Evolutionary conservation across 2,797 vertebrate species (phyloP).

Genomic region (Oreochromis mossambicus): DNA sequence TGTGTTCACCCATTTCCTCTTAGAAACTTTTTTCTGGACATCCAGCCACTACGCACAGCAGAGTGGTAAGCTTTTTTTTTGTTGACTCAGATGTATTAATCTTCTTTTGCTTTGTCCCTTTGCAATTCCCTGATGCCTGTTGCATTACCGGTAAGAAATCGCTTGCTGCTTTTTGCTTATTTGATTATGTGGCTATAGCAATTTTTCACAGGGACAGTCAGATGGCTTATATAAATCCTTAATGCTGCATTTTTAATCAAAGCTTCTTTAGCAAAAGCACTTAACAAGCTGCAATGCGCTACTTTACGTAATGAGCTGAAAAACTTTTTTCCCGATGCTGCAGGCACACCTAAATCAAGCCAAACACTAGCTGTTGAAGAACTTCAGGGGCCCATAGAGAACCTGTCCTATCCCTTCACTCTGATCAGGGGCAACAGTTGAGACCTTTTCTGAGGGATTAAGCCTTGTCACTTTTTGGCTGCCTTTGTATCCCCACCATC

Average conservation of each 20-base stretch:
- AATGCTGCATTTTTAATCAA: constrained; percentile 39
- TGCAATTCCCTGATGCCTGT: constrained; percentile 49
- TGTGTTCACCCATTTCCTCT: constrained; percentile 29
- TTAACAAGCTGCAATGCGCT: constrained; percentile 47
- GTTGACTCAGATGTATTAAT: constrained; percentile 45
- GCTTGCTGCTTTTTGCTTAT: constrained; percentile 39
- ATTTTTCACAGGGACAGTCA: constrained; percentile 50
- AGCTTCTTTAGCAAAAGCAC: constrained; percentile 54
- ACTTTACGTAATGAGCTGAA: constrained; percentile 18
- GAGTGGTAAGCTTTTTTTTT: constrained; percentile 65
- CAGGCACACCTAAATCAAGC: constrained; percentile 13
- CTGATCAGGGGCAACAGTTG: constrained; percentile 59
- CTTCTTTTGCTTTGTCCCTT: constrained; percentile 30
- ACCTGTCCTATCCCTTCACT: constrained; percentile 48
- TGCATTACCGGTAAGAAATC: constrained; percentile 62
- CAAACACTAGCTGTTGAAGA: background rate
- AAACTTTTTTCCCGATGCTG: constrained; percentile 1
- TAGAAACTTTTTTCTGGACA: constrained; percentile 74
- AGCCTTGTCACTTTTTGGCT: constrained; percentile 69
- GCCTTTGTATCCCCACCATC: constrained; percentile 49
- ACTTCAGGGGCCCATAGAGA: constrained; percentile 29
- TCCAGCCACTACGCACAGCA: constrained; percentile 57
- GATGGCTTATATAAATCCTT: constrained; percentile 45
- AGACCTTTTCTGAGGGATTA: constrained; percentile 63
- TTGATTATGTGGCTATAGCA: constrained; percentile 48